Evolutionary conservation across 2,797 vertebrate species (phyloP), one percentile per base, ranked within the genome.

Genomic region (Protosalanx chinensis): DNA sequence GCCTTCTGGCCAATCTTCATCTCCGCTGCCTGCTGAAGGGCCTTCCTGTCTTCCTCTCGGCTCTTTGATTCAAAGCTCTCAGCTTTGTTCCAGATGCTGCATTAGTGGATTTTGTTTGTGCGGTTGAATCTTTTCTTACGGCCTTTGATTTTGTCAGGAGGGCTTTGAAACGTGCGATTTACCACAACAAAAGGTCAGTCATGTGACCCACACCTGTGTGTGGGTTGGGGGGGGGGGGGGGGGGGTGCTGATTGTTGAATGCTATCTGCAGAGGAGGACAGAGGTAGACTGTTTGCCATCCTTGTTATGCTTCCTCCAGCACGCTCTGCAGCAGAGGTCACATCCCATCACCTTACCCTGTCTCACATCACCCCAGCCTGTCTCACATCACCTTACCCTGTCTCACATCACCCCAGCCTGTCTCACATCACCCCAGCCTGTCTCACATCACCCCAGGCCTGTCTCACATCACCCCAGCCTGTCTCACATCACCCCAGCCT

Each of bases 21-120:
- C 37, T 41, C 37, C 8, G 35, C 35, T 20, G 6, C 27, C n/a
- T 29, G 53, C 20, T 56, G 5, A 58, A 32, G 12, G 27, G 60
- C 23, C 1, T 32, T 12, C 32, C 57, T 82, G 81, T 69, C 70
- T 72, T 80, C 76, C 79, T 72, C 67, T 81, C 81, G 30, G 58
- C 76, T 80, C 85, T 90, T 89, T 91, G 86, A 90, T 90, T 87
- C 71, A 73, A 64, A 82, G 87, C 87, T 88, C 85, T 79, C 85
- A 83, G 86, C 84, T 88, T 88, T 90, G 89, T 90, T 83, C 86
- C 74, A 67, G 82, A 84, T 84, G 81, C 82, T 86, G 80, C 82
- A 88, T 84, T 87, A 88, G 85, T 85, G 85, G 80, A 78, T 62
- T 46, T 62, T 46, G 72, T 87, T 88, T 85, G 67, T 78, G 85